These are phyloP conservation scores for Paradoxurus hermaphroditus DNA, from an alignment of 2,113 vertebrate species.

Conservation along the genomic window DNA sequence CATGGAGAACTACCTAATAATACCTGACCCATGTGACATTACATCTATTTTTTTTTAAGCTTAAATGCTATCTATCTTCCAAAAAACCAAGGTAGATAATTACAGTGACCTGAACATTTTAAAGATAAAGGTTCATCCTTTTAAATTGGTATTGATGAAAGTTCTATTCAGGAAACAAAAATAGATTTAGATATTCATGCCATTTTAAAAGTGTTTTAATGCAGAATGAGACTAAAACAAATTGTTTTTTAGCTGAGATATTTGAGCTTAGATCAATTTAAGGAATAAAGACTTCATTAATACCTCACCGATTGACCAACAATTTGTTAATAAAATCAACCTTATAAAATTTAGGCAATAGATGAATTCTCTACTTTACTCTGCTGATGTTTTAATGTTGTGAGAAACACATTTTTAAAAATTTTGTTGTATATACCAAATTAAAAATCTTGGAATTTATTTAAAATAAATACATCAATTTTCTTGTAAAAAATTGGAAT, in stretches of 20 bases:
- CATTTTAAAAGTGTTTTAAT: constrained; percentile 12
- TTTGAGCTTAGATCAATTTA: not conserved
- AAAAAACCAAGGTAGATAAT: constrained; percentile 14
- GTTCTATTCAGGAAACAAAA: not conserved
- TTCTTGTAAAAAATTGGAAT: not conserved
- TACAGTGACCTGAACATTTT: not conserved
- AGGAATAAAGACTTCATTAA: not conserved
- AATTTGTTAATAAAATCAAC: not conserved
- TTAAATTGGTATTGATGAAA: constrained; percentile 25
- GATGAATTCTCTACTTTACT: not conserved
- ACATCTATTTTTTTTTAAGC: constrained; percentile 3
- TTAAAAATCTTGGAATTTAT: not conserved
- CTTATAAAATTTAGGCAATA: not conserved
- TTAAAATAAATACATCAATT: not conserved
- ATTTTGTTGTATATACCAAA: not conserved
- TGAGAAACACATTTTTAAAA: not conserved
- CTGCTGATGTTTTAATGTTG: not conserved
- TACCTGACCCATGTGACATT: not conserved
- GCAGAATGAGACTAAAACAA: not conserved
- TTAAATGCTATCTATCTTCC: not conserved
- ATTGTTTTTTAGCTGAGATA: not conserved
- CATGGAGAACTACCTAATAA: not conserved
- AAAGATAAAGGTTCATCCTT: not conserved
- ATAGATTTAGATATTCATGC: not conserved
- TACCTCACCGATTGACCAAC: not conserved